phyloP scores from a whole-genome alignment of 1,140 invertebrate genomes.

The Diploscapter pachys region DNA sequence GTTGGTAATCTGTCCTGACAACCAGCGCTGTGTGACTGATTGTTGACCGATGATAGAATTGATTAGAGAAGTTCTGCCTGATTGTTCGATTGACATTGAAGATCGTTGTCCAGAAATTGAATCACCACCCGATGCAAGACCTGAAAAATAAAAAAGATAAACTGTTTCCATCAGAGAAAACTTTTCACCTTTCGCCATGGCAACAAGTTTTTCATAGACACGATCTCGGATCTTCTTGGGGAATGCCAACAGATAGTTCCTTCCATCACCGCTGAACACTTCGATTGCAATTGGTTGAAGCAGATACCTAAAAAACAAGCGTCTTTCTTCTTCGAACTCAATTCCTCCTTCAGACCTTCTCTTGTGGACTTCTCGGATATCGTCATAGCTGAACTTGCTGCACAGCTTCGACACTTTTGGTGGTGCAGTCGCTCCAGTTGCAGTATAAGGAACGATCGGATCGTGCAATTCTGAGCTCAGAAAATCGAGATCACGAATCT shows the following conservation, averaged over 20 bases:
- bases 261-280: constrained; percentile 93
- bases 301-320: constrained; percentile 61
- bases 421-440: constrained; percentile 66
- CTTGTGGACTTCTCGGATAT: constrained; percentile 77
- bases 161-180: no score
- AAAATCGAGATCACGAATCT: constrained; percentile 73
- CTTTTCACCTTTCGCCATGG: no score
- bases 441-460: constrained; percentile 78
- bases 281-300: constrained; percentile 92
- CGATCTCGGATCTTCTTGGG: constrained; percentile 90
- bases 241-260: constrained; percentile 93
- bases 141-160: no score
- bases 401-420: constrained; percentile 56
- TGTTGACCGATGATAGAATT: constrained; percentile 73
- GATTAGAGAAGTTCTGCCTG: constrained; percentile 60
- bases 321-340: neutral
- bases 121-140: constrained; percentile 61
- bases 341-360: constrained; percentile 4
- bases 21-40: constrained; percentile 95
- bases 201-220: constrained; percentile 71
- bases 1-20: constrained; percentile 96
- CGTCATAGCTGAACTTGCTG: constrained; percentile 89
- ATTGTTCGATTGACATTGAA: constrained; percentile 82
- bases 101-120: constrained; percentile 93
- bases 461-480: constrained; percentile 70